Evolutionary conservation across 2,797 vertebrate genomes (phyloP).

Genomic region (Pterois miles): DNA sequence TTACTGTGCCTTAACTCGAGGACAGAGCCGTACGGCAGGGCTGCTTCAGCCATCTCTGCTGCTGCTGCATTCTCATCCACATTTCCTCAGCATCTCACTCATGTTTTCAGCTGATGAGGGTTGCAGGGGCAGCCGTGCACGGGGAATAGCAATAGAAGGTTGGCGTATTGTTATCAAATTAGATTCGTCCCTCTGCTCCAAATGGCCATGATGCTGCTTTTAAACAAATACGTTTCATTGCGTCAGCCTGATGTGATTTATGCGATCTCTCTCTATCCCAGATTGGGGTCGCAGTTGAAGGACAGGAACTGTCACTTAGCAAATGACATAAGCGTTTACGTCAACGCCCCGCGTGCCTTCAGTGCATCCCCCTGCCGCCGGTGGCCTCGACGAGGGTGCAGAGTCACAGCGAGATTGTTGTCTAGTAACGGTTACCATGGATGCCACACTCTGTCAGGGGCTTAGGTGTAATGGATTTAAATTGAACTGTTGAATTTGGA

Average conservation of each 20-base stretch:
- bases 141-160: conserved; percentile 38
- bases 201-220: conserved; percentile 35
- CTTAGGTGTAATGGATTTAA: conserved; percentile 77
- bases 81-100: not conserved
- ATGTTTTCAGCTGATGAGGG: conserved; percentile 27
- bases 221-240: conserved; percentile 52
- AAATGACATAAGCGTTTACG: conserved; percentile 46
- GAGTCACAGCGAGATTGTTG: conserved; percentile 61
- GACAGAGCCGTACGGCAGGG: conserved; percentile 24
- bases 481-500: conserved; percentile 74
- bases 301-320: conserved; percentile 57
- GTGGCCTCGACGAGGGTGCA: conserved; percentile 11
- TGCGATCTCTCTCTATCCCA: conserved; percentile 12
- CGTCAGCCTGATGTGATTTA: conserved; percentile 55
- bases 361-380: conserved; percentile 9
- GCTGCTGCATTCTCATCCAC: conserved; percentile 16
- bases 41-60: not conserved
- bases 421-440: conserved; percentile 80
- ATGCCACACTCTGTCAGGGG: conserved; percentile 63
- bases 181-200: conserved; percentile 35
- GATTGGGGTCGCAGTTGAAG: conserved; percentile 52
- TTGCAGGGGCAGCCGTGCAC: conserved; percentile 2
- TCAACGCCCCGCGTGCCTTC: conserved; percentile 30
- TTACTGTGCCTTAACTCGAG: conserved; percentile 54
- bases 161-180: conserved; percentile 48